Evolutionary conservation across 2,797 vertebrate species (phyloP), one percentile per base, ranked within the genome.

Genomic region (Melanotaenia boesemani): DNA sequence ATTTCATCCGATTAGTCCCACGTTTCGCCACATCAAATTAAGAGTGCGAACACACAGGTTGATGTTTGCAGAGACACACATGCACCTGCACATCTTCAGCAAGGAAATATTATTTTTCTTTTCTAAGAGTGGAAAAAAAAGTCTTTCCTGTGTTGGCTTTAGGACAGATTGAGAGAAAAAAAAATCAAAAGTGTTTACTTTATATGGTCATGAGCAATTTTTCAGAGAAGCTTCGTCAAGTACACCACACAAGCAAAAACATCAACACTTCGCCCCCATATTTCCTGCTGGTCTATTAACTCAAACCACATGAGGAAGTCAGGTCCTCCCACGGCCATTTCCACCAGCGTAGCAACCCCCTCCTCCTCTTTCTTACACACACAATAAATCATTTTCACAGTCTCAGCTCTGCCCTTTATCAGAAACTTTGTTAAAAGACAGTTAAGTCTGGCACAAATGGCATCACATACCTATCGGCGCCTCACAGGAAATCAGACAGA

Each of bases 251-350:
- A 71, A 48, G 57, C 54, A 4, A 76, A 26, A 48, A 56, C 69
- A 75, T 80, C 46, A 76, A 77, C 80, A 67, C 70, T 0, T 83
- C 74, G 67, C 87, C 87, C 86, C 55, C 90, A 0, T 22, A 8
- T 59, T 89, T 93, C 91, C 92, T 88, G 84, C 80, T 82, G 76
- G 78, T 90, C 90, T 88, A 88, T 91, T 86, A 91, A 90, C 77
- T 62, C 63, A 36, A 91, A 91, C 88, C 84, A 81, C 85, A 91
- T 62, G 48, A 87, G 75, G 81, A 85, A 88, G 87, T 77, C 28
- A 61, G 50, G 18, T 84, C 81, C 89, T 86, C 93, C 92, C 90
- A 92, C 91, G 16, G 74, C 68, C 80, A 87, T 92, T 94, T 92
- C 91, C 92, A 92, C 74, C 67, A 79, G 55, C n/a, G 9, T 52